Base-by-base conservation (phyloP, 2,113 vertebrate species). In the Gallinago jamesoni region DNA sequence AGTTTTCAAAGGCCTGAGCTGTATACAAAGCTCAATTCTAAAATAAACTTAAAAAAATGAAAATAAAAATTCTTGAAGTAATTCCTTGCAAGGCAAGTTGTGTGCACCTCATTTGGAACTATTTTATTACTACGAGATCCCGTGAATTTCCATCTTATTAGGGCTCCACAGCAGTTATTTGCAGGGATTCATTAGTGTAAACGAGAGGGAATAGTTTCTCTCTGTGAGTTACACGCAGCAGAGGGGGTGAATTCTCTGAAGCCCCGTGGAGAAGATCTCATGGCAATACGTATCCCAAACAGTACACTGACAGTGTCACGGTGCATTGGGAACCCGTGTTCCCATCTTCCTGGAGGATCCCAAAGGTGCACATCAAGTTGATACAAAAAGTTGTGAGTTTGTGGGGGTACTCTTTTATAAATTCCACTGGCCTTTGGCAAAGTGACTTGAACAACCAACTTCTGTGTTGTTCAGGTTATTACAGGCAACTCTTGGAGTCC, bases 311-410 rank as follows among this genome's bases (percentile, higher is more conserved):
- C 28, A 39, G 9, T 39, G 33, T 21, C 8, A 2, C 12, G 20
- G 23, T 7, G 2, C 37, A 31, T 14, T 3, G 50, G 39, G 35
- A 88, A 35, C 5, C 37, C 9, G 11, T 35, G 33, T 33, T 12
- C n/a, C 6, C 12, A 5, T 9, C 43, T 68, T 79, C 43, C 16
- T 37, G 43, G 20, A 72, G 79, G 25, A 76, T 72, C 48, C 62
- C 10, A 4, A 8, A 68, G 30, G 7, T 45, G 3, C 25, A 10
- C 8, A 1, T 48, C 20, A 7, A 0, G 0, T 55, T 86, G 21
- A 8, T 21, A 17, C 7, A 41, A 21, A 19, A 23, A 33, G 9
- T 3, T 84, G 10, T 33, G 33, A 33, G 12, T 23, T 79, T 23
- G 31, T 72, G 43, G 14, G 28, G 28, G 15, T 41, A 4, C 16